A percentile compares a stretch with the other conserved stretches of the same genome.
These are phyloP conservation scores for Gibbula magus DNA, from an alignment of 2,888 invertebrate species.

Conservation along the genomic window DNA sequence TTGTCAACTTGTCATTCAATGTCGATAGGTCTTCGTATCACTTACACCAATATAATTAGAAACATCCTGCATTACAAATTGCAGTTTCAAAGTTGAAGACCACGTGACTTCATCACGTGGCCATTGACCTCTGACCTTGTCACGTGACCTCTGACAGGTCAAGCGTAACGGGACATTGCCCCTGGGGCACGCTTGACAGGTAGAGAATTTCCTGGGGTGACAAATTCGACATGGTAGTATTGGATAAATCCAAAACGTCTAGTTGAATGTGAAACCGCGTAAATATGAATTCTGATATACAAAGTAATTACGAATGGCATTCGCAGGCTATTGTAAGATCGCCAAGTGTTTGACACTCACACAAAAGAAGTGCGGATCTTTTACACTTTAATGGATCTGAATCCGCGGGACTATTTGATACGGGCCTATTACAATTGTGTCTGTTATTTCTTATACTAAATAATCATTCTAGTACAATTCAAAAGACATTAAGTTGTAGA, in stretches of 20 bases:
- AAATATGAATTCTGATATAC: constrained; percentile 21
- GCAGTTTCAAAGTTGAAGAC: not conserved
- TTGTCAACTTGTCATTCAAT: not conserved
- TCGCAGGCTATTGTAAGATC: not conserved
- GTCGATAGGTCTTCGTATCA: not conserved
- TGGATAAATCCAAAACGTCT: too few relatives aligned
- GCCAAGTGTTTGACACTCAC: not conserved
- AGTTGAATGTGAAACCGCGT: not conserved
- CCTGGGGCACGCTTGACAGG: constrained; percentile 3
- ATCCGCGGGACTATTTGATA: too few relatives aligned
- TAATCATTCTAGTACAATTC: too few relatives aligned
- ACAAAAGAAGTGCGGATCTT: not conserved
- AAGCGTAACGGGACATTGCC: not conserved
- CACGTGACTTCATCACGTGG: constrained; percentile 2
- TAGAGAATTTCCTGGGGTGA: constrained; percentile 16
- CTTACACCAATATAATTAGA: constrained; percentile 1
- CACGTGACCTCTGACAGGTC: constrained; percentile 1
- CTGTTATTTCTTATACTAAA: too few relatives aligned
- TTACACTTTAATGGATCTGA: constrained; percentile 11
- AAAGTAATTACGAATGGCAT: constrained; percentile 16
- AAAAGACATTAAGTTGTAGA: too few relatives aligned
- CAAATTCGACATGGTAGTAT: constrained; percentile 16
- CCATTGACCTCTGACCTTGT: not conserved
- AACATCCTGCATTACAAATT: not conserved
- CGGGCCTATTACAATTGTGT: too few relatives aligned